phyloP scores from a whole-genome alignment of 1,140 invertebrate species.

The Schmidtea mediterranea region DNA sequence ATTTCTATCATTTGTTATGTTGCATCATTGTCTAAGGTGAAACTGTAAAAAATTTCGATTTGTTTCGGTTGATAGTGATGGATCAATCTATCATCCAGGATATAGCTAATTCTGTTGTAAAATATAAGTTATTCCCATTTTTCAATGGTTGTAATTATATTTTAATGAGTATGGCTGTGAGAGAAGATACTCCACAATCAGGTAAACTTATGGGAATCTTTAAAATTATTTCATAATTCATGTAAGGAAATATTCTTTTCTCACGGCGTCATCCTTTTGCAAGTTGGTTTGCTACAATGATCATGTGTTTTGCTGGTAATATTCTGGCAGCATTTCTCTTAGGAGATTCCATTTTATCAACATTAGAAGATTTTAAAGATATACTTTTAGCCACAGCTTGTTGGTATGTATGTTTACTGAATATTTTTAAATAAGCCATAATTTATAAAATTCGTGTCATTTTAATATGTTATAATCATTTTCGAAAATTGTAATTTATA shows the following conservation, averaged over 20 bases:
- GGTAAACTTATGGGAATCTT: slow-evolving; percentile 37
- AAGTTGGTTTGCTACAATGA: slow-evolving; percentile 86
- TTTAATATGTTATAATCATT: neutral
- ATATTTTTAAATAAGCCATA: too few species aligned
- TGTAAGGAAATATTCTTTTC: slow-evolving; percentile 55
- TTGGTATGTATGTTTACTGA: slow-evolving; percentile 38
- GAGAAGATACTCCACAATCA: slow-evolving; percentile 61
- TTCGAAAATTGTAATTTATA: neutral
- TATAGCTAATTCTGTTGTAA: slow-evolving; percentile 85
- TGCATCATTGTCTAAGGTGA: too few species aligned
- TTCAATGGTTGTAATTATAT: slow-evolving; percentile 70
- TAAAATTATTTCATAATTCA: slow-evolving; percentile 9
- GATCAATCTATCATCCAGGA: slow-evolving; percentile 87
- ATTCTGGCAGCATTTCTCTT: slow-evolving; percentile 73
- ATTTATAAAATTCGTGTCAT: slow-evolving; percentile 1
- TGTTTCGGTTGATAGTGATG: slow-evolving; percentile 34
- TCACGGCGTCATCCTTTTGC: slow-evolving; percentile 82
- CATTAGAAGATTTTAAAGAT: slow-evolving; percentile 72
- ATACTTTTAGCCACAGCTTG: slow-evolving; percentile 60
- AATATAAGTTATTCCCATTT: slow-evolving; percentile 96
- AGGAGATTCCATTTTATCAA: slow-evolving; percentile 71
- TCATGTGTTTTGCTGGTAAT: slow-evolving; percentile 83
- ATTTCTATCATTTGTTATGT: too few species aligned
- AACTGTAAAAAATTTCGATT: slow-evolving; percentile 4
- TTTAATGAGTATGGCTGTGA: slow-evolving; percentile 32